Percentiles rank a stretch among this genome's conserved stretches.
Evolutionary conservation across 2,888 invertebrate species (phyloP).

Genomic region (Alcis repandata): DNA sequence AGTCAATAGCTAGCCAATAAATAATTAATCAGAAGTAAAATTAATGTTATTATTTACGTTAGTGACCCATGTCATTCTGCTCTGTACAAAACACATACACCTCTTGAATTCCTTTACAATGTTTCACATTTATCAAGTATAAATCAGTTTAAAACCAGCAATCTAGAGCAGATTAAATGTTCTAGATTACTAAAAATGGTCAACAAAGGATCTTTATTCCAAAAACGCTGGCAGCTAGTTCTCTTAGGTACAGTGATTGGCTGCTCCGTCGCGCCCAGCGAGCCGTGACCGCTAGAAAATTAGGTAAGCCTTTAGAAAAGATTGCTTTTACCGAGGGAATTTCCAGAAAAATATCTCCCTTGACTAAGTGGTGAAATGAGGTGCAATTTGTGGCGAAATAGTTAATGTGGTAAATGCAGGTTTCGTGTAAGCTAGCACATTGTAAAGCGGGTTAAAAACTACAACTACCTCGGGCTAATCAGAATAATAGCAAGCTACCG

Average conservation of each 20-base stretch:
- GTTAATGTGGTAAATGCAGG: not conserved
- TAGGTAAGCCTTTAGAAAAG: conserved; percentile 32
- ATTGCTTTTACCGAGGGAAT: conserved; percentile 26
- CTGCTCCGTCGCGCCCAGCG: conserved; percentile 19
- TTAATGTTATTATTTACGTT: too few relatives aligned
- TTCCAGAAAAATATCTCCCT: conserved; percentile 24
- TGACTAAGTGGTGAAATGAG: conserved; percentile 6
- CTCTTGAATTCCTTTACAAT: too few relatives aligned
- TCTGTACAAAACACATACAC: too few relatives aligned
- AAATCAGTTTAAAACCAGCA: not conserved
- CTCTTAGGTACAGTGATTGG: conserved; percentile 22
- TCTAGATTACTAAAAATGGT: not conserved
- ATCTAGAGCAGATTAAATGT: not conserved
- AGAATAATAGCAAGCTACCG: too few relatives aligned
- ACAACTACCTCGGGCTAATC: too few relatives aligned
- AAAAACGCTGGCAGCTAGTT: conserved; percentile 18
- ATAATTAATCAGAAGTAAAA: too few relatives aligned
- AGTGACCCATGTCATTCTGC: too few relatives aligned
- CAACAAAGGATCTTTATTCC: conserved; percentile 6
- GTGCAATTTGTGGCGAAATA: not conserved
- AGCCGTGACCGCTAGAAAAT: conserved; percentile 28
- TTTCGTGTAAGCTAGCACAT: not conserved
- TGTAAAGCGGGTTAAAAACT: too few relatives aligned
- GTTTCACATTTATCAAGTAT: too few relatives aligned
- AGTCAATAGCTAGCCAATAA: too few relatives aligned